phyloP scores from a whole-genome alignment of 2,113 vertebrate species.

The Vidua chalybeata region DNA sequence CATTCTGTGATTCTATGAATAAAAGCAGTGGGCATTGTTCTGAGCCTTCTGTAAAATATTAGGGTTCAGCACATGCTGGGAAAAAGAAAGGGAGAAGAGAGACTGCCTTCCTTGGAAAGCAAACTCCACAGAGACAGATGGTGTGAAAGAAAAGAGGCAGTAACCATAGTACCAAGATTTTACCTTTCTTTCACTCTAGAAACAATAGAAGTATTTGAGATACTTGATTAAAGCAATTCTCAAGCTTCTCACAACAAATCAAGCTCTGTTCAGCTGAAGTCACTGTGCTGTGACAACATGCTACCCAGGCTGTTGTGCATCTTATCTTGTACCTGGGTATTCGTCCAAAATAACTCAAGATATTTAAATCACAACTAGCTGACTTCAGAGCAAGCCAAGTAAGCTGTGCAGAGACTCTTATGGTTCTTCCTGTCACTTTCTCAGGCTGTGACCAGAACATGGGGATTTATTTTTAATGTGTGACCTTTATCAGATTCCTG shows the following conservation, averaged over 20 bases:
- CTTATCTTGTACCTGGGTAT: neutral
- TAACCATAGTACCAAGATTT: neutral
- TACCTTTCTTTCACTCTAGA: neutral
- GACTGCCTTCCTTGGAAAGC: neutral
- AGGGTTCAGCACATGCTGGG: neutral
- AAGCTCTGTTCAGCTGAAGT: neutral
- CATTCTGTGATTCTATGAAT: neutral
- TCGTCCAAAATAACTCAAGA: neutral
- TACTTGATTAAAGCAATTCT: neutral
- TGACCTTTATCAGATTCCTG: neutral
- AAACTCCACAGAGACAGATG: neutral
- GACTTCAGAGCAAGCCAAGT: neutral
- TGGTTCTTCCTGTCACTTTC: neutral
- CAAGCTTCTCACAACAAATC: neutral
- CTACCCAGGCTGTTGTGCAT: neutral
- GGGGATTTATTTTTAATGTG: fast-evolving
- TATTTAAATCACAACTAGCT: neutral
- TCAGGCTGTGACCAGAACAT: neutral
- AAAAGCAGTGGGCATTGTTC: neutral
- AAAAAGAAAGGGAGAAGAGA: neutral
- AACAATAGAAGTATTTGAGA: neutral
- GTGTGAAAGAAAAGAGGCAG: neutral
- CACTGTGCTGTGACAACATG: neutral
- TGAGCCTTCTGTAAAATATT: neutral
- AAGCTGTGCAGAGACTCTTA: neutral